A percentile compares a stretch with the other conserved stretches of the same genome.
phyloP scores from a whole-genome alignment of 2,888 invertebrate genomes.

The Drosophila pseudotalamancana region DNA sequence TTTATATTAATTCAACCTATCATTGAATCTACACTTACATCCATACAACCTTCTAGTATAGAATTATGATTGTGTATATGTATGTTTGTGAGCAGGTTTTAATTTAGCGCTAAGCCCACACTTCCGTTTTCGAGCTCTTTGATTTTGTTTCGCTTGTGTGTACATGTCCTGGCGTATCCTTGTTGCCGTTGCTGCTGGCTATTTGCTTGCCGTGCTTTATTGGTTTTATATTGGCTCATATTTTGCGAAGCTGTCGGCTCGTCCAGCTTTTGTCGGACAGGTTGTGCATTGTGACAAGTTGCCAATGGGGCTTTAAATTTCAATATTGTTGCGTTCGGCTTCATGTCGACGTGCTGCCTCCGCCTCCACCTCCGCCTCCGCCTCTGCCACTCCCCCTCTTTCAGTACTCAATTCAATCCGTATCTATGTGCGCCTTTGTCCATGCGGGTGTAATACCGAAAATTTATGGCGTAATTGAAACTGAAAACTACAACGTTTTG shows the following conservation, averaged over 20 bases:
- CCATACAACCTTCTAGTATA: no score
- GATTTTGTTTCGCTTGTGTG: slow-evolving; percentile 54
- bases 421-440: slow-evolving; percentile 13
- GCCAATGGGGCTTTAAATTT: slow-evolving; percentile 76
- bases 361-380: not conserved
- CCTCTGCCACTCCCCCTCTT: not conserved
- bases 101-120: slow-evolving; percentile 49
- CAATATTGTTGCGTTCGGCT: slow-evolving; percentile 60
- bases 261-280: slow-evolving; percentile 40
- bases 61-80: not conserved
- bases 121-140: slow-evolving; percentile 52
- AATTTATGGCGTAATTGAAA: slow-evolving; percentile 79
- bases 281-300: slow-evolving; percentile 76
- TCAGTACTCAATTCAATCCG: not conserved
- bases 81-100: slow-evolving; percentile 22
- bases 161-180: not conserved
- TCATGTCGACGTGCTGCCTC: slow-evolving; percentile 54
- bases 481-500: slow-evolving; percentile 77
- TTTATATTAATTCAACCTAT: slow-evolving; percentile 64
- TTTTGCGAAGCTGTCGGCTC: slow-evolving; percentile 56
- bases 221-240: slow-evolving; percentile 78
- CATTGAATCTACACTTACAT: slow-evolving; percentile 1
- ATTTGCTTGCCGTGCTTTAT: slow-evolving; percentile 59
- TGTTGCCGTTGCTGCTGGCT: slow-evolving; percentile 16
- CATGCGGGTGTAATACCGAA: slow-evolving; percentile 55